Conservation (phyloP, 1,140 invertebrate genomes). For the Mizuhopecten yessoensis region DNA sequence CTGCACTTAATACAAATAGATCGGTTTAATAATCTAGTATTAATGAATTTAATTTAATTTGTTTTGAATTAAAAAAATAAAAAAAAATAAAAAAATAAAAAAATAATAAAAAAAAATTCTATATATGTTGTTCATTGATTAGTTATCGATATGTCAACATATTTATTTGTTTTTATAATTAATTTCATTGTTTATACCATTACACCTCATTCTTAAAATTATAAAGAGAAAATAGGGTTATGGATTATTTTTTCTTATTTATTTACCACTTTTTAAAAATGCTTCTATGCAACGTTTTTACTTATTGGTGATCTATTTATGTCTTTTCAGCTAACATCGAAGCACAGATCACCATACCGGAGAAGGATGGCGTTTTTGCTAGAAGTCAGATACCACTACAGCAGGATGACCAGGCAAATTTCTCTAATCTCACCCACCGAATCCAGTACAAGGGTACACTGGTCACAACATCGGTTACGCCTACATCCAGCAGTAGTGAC, state of each 20-base stretch:
- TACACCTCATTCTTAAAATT: no score
- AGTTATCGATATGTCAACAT: background rate
- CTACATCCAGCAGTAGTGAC: constrained; percentile 70
- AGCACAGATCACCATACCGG: constrained; percentile 76
- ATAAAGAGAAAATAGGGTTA: no score
- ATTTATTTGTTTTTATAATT: background rate
- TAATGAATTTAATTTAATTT: background rate
- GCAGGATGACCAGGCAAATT: constrained; percentile 61
- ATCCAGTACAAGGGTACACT: constrained; percentile 83
- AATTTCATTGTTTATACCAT: no score
- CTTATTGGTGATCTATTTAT: constrained; percentile 57
- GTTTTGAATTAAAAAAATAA: background rate
- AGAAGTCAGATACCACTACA: constrained; percentile 65
- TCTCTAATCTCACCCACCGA: constrained; percentile 70
- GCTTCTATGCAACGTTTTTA: no score
- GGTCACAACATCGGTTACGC: constrained; percentile 77
- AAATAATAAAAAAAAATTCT: no score
- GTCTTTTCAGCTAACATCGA: constrained; percentile 75
- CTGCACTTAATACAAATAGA: background rate
- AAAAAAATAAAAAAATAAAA: no score
- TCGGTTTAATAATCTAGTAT: background rate
- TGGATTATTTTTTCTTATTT: no score
- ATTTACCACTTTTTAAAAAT: no score
- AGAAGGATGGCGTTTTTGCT: constrained; percentile 72
- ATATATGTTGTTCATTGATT: no score